Conservation (phyloP, 1,140 invertebrate genomes). For the Mactra quadrangularis region DNA sequence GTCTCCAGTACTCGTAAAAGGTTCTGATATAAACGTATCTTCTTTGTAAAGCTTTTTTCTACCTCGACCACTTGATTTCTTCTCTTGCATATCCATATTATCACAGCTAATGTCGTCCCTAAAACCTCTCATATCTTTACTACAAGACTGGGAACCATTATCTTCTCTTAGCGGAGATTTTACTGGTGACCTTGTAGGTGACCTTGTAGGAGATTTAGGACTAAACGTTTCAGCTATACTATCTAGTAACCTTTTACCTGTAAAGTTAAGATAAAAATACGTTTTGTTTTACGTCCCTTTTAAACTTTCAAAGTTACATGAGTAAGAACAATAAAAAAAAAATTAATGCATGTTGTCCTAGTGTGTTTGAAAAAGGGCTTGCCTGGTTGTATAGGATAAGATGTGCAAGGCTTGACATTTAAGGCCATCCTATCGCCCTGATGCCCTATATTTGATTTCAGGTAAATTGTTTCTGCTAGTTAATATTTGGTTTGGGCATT, state of each 20-base stretch:
- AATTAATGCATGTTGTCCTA: no score
- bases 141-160: not conserved
- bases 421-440: no score
- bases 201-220: conserved; percentile 43
- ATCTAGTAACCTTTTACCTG: conserved; percentile 41
- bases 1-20: conserved; percentile 26
- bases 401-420: no score
- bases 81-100: not conserved
- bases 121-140: not conserved
- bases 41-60: conserved; percentile 47
- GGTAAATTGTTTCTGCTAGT: no score
- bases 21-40: conserved; percentile 54
- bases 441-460: no score
- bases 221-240: conserved; percentile 52
- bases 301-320: no score
- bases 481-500: no score
- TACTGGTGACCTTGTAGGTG: conserved; percentile 16
- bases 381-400: no score
- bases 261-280: not conserved
- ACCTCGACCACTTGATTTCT: not conserved
- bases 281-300: not conserved
- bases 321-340: no score
- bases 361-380: no score
- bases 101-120: not conserved
- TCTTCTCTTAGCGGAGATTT: conserved; percentile 32